Evolutionary conservation across 2,888 invertebrate genomes (phyloP).

Genomic region (Spisula subtruncata): DNA sequence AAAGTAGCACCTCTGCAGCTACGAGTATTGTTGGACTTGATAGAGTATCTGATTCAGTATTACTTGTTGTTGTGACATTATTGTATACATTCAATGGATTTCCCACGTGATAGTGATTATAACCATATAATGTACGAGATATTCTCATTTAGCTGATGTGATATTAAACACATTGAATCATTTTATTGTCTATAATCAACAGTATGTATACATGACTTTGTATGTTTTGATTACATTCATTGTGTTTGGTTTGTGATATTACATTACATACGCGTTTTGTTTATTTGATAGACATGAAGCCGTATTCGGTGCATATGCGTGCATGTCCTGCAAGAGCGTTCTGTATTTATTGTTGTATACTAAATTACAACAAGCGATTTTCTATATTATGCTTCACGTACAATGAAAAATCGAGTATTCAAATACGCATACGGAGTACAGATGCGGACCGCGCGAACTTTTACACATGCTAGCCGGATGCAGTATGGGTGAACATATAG

Average conservation of each 20-base stretch:
- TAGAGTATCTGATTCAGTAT: conserved; percentile 32
- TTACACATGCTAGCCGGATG: background rate
- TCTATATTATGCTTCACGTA: background rate
- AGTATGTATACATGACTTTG: no score
- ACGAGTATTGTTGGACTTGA: background rate
- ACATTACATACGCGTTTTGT: background rate
- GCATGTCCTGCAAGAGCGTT: background rate
- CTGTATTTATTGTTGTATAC: background rate
- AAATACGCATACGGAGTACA: background rate
- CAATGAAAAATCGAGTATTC: no score
- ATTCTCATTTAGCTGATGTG: conserved; percentile 20
- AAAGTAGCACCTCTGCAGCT: background rate
- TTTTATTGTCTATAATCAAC: background rate
- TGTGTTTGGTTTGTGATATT: background rate
- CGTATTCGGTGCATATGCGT: background rate
- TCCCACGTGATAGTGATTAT: conserved; percentile 24
- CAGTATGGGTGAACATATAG: no score
- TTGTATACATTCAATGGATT: conserved; percentile 2
- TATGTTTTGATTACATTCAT: background rate
- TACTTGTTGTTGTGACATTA: conserved; percentile 30
- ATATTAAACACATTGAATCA: conserved; percentile 17
- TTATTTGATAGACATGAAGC: background rate
- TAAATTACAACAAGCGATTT: background rate
- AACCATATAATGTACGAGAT: background rate
- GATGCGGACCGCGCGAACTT: background rate